Evolutionary conservation across 1,140 invertebrate genomes (phyloP).

Genomic region (Vanessa tameamea): DNA sequence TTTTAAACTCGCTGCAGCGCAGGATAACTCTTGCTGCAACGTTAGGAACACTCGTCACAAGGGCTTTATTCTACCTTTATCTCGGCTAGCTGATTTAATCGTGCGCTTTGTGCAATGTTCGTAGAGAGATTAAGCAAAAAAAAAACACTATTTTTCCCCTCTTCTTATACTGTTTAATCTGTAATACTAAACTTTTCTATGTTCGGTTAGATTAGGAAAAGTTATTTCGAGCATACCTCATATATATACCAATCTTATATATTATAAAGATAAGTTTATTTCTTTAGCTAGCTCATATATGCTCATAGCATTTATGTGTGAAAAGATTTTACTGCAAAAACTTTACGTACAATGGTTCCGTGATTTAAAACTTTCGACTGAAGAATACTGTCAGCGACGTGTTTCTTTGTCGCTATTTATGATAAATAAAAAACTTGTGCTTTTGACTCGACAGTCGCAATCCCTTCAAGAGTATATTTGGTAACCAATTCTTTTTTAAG

Average conservation of each 20-base stretch:
- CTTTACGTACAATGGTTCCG: constrained; percentile 7
- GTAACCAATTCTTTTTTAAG: too few relatives aligned
- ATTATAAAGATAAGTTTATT: too few relatives aligned
- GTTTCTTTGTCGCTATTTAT: constrained; percentile 23
- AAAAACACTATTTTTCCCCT: background rate
- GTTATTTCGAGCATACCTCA: too few relatives aligned
- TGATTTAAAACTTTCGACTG: constrained; percentile 15
- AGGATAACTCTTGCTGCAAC: constrained; percentile 26
- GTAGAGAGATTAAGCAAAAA: background rate
- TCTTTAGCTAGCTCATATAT: too few relatives aligned
- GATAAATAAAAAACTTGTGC: constrained; percentile 11
- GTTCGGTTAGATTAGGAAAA: too few relatives aligned
- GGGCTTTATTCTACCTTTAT: constrained; percentile 22
- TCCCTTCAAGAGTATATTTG: background rate
- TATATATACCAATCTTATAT: too few relatives aligned
- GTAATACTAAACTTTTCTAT: too few relatives aligned
- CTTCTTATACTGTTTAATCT: background rate
- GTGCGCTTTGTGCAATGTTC: constrained; percentile 1
- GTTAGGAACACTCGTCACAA: constrained; percentile 7
- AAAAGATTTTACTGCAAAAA: constrained; percentile 7
- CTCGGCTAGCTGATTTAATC: constrained; percentile 26
- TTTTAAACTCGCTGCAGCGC: constrained; percentile 21
- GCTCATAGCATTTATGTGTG: background rate
- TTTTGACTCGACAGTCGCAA: constrained; percentile 24
- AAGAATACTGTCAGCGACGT: constrained; percentile 11